Base-by-base conservation (phyloP, 2,888 invertebrate species). In the Hydriomena furcata region DNA sequence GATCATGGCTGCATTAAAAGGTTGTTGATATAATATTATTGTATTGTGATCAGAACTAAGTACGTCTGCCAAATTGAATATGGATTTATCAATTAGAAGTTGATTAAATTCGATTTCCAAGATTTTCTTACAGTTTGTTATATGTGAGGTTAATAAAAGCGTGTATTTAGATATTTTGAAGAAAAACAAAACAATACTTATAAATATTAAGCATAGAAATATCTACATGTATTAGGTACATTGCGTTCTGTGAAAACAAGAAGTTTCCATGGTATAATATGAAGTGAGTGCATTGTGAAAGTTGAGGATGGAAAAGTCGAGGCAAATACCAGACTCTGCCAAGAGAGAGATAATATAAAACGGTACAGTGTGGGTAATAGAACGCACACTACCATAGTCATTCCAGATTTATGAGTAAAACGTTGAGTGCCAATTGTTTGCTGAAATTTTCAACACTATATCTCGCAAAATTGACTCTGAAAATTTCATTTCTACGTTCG, bases 371-470 rank as follows among this genome's bases (percentile, higher is more conserved):
- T 56, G 58, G 54, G 62, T 66, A 67, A 67, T 65, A 61, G 63
- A 60, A 63, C 61, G 59, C 60, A 61, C 53, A 65, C 65, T 53
- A 49, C 60, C 52, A 56, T 58, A 55, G 58, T 57, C 60, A 61
- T 60, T 60, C 57, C 48, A 69, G 68, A 73, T 72, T 70, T 71
- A 72, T 68, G 61, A 42, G 47, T 55, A 52, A 60, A 54, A 55
- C 54, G 61, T 58, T 60, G 64, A 63, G 66, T 66, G 65, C 65
- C 68, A 61, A 61, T 61, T 63, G 60, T 65, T 63, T 59, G 58
- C 62, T 58, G 51, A 60, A 53, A 38, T 44, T 44, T 28, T n/a
- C 5, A 46, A 10, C 37, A 30, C 21, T 10, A 28, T 12, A 36
- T 24, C 17, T 27, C 3, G 5, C 20, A 5, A 30, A 41, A 41